Evolutionary conservation across 2,797 vertebrate species (phyloP).

Genomic region (Pangasius djambal): DNA sequence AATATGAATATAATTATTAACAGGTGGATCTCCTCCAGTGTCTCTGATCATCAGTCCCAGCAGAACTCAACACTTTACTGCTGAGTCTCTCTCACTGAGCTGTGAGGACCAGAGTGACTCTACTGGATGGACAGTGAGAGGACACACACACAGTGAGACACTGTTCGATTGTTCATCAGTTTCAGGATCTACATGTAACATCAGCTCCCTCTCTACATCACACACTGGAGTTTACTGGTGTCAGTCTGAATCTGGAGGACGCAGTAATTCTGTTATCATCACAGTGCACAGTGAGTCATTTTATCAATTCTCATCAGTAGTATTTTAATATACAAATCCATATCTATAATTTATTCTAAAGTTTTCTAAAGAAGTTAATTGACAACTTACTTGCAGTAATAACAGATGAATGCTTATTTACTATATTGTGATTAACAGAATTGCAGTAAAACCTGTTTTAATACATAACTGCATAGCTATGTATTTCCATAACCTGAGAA

Average conservation of each 20-base stretch:
- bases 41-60: conserved; percentile 34
- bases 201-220: rapidly evolving
- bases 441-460: background rate
- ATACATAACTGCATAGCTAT: background rate
- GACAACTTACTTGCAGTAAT: background rate
- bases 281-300: background rate
- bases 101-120: too few species aligned
- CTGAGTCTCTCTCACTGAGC: too few species aligned
- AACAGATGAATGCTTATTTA: background rate
- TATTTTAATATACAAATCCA: background rate
- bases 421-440: background rate
- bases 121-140: too few species aligned
- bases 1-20: too few species aligned
- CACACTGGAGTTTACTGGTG: conserved; percentile 61
- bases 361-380: background rate
- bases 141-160: too few species aligned
- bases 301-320: background rate
- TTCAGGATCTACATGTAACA: conserved; percentile 35
- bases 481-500: too few species aligned
- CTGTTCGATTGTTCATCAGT: background rate
- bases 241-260: conserved; percentile 57
- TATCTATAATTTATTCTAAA: background rate
- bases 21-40: conserved; percentile 27
- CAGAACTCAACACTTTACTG: too few species aligned
- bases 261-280: conserved; percentile 31